Conservation (phyloP, 2,113 vertebrate species). For the Eira barbara region DNA sequence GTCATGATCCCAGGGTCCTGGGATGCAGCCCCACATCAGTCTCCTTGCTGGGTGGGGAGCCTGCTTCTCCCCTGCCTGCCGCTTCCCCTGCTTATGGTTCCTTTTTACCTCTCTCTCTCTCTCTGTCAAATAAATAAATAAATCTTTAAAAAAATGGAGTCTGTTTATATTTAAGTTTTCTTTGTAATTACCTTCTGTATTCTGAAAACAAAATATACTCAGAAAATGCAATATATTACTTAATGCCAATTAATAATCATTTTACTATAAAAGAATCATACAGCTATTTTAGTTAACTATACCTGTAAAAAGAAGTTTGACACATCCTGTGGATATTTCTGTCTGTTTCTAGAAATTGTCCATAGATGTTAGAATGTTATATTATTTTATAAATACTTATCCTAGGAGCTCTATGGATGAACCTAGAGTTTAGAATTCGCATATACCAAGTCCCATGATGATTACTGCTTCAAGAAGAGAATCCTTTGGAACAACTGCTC, state of each 20-base stretch:
- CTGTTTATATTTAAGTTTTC: neutral
- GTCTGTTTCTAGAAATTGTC: neutral
- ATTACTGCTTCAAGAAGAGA: neutral
- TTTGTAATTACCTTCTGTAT: neutral
- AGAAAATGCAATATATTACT: neutral
- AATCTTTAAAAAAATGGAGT: neutral
- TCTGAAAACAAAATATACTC: neutral
- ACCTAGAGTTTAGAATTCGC: neutral
- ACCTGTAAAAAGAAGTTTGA: neutral
- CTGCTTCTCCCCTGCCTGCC: too few species aligned
- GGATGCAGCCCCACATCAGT: too few species aligned
- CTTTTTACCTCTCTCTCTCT: too few species aligned
- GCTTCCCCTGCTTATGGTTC: too few species aligned
- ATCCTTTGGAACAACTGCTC: neutral
- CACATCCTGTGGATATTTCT: neutral
- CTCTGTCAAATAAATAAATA: too few species aligned
- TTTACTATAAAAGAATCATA: neutral
- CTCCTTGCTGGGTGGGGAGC: too few species aligned
- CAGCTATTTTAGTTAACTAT: neutral
- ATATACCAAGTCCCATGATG: neutral
- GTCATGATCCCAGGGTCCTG: too few species aligned
- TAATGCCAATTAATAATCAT: neutral
- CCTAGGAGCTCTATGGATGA: neutral
- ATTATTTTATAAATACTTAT: neutral
- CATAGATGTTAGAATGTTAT: neutral